Base-by-base conservation (phyloP, 2,113 vertebrate genomes). In the Zosterops pallidus region DNA sequence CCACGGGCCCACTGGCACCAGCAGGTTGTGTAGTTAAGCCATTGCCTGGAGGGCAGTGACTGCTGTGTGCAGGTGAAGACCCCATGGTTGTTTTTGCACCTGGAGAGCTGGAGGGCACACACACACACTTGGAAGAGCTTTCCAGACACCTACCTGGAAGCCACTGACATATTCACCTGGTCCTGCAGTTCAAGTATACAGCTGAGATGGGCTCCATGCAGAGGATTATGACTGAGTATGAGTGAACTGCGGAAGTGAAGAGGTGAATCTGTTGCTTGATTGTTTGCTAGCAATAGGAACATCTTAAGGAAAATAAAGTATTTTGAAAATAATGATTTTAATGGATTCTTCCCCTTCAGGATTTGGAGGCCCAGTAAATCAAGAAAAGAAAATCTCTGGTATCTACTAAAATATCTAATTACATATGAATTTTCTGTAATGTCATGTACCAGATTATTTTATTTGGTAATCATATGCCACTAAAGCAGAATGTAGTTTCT, bases 161-260 rank as follows among this genome's bases (percentile, higher is more conserved):
- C 22, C 56, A 28, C 33, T 60, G 19, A 7, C 19, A 5, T 53
- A 9, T 59, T 64, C 41, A 18, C 0, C 0, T 68, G 5, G 29
- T 65, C 29, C 7, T 76, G 44, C 29, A 6, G 23, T 86, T 92
- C 37, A 50, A 62, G 4, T n/a, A 5, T 57, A 21, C 15, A 50
- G 37, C 50, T 78, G 46, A 70, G 46, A 33, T 55, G 24, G 42
- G 19, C 31, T 71, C 17, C 22, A 23, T 1, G 6, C 3, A n/a
- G 28, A 7, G 64, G n/a, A 21, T 25, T 53, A 13, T 37, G 28
- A 53, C 17, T 57, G 19, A 74, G 41, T 52, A 41, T 25, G 9
- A 25, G 18, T 70, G 62, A 81, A 55, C 9, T 74, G 15, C 2
- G 2, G 33, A 71, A 46, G 47, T 26, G 22, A 78, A 46, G 29